Evolutionary conservation across 2,797 vertebrate genomes (phyloP).

Genomic region (Bradypodion pumilum): DNA sequence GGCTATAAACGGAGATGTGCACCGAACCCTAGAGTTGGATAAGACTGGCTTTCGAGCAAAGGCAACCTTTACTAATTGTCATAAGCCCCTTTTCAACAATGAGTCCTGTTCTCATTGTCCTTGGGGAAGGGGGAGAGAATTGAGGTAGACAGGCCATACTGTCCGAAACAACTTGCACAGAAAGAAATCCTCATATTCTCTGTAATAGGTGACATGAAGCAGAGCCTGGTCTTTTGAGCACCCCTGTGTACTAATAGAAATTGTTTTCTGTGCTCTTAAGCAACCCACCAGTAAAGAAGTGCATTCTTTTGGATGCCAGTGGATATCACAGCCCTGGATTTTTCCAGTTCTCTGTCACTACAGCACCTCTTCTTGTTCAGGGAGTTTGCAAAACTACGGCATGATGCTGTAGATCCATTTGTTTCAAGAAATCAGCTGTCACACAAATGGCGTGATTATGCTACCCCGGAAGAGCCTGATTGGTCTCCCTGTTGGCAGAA

Average conservation of each 20-base stretch:
- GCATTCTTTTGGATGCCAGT: not conserved
- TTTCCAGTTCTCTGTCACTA: conserved; percentile 6
- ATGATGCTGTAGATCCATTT: not conserved
- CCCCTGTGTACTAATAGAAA: not conserved
- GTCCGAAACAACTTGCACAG: not conserved
- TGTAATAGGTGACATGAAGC: not conserved
- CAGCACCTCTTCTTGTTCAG: conserved; percentile 31
- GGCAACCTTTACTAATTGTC: no score
- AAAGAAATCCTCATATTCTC: not conserved
- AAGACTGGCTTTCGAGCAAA: no score
- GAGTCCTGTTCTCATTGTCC: no score
- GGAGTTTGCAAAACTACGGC: conserved; percentile 28
- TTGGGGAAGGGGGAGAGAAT: no score
- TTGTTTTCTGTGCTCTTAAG: not conserved
- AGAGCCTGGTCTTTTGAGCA: not conserved
- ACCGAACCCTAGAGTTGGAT: no score
- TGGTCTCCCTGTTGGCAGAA: conserved; percentile 40
- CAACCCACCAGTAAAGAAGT: not conserved
- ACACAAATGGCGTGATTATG: conserved; percentile 38
- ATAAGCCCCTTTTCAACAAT: no score
- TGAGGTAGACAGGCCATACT: no score
- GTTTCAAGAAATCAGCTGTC: conserved; percentile 45
- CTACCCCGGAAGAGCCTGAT: conserved; percentile 50
- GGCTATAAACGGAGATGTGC: no score
- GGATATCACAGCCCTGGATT: not conserved